These are phyloP conservation scores for Myotis davidii DNA, from an alignment of 2,113 vertebrate species.

Conservation along the genomic window DNA sequence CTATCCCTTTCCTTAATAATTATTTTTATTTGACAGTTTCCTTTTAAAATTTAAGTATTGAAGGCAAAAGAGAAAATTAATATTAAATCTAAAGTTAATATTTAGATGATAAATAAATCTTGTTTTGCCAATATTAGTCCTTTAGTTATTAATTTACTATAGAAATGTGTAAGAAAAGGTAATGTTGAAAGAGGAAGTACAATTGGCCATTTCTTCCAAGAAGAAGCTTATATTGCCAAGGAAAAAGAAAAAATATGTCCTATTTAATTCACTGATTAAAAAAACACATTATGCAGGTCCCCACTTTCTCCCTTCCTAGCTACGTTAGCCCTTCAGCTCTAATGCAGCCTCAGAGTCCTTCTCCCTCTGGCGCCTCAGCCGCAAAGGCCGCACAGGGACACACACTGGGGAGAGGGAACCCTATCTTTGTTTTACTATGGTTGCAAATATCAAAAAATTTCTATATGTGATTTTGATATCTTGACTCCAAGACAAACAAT, in stretches of 20 bases:
- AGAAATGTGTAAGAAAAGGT: conserved; percentile 20
- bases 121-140: not conserved
- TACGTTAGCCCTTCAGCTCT: not conserved
- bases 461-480: too few species aligned
- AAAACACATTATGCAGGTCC: not conserved
- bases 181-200: not conserved
- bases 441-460: too few species aligned
- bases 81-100: conserved; percentile 55
- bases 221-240: not conserved
- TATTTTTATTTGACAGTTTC: conserved; percentile 50
- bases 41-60: conserved; percentile 69
- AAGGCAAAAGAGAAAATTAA: conserved; percentile 58
- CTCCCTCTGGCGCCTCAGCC: not conserved
- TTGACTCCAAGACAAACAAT: not conserved
- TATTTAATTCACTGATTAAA: not conserved
- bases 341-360: not conserved
- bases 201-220: not conserved
- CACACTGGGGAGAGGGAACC: not conserved
- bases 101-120: conserved; percentile 25
- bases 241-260: not conserved
- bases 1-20: not conserved
- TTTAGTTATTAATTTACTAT: not conserved
- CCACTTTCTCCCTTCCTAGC: not conserved
- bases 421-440: too few species aligned
- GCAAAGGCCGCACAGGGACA: not conserved